Evolutionary conservation across 2,113 vertebrate species (phyloP).

Genomic region (Charina bottae): DNA sequence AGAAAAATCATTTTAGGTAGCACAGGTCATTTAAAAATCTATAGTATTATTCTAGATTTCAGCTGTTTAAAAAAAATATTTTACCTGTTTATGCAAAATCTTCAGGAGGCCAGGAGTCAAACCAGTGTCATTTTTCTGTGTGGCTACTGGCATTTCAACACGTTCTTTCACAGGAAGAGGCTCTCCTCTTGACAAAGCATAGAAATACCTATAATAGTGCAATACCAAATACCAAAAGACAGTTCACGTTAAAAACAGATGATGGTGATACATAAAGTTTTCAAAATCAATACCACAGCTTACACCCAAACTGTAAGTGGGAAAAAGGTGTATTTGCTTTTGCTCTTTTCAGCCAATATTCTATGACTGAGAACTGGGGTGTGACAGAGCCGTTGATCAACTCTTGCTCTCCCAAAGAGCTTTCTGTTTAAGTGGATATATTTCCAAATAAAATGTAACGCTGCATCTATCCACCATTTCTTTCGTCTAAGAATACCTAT

Average conservation of each 20-base stretch:
- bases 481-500: not conserved
- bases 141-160: conserved; percentile 77
- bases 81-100: conserved; percentile 86
- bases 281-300: not conserved
- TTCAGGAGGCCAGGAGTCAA: conserved; percentile 86
- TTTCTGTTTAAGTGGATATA: not conserved
- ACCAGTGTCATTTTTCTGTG: conserved; percentile 79
- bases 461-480: not conserved
- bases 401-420: not conserved
- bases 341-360: not conserved
- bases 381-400: not conserved
- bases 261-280: not conserved
- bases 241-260: not conserved
- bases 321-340: not conserved
- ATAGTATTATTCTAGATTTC: not conserved
- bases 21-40: not conserved
- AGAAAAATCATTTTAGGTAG: not conserved
- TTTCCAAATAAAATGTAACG: not conserved
- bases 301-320: not conserved
- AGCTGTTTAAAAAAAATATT: not conserved
- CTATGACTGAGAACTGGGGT: not conserved
- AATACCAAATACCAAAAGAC: not conserved
- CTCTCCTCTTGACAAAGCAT: conserved; percentile 80
- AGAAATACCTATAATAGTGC: conserved; percentile 81
- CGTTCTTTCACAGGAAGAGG: conserved; percentile 83